These are phyloP conservation scores for Polypedilum vanderplanki DNA, from an alignment of 1,140 invertebrate genomes.

Conservation along the genomic window DNA sequence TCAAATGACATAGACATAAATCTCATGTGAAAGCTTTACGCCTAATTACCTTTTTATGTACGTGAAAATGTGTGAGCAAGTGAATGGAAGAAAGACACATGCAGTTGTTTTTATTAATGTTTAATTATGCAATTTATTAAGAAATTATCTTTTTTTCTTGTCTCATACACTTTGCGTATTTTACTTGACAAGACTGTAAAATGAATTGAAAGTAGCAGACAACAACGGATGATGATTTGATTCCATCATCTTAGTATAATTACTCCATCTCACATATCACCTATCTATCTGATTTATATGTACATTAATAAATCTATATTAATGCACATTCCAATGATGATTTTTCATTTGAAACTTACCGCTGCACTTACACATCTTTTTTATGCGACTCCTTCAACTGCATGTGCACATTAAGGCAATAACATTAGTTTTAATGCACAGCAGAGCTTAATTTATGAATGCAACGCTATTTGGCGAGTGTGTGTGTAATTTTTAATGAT, in stretches of 20 bases:
- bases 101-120: constrained; percentile 3
- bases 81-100: background rate
- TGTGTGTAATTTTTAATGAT: constrained; percentile 15
- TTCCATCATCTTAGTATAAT: background rate
- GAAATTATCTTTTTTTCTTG: background rate
- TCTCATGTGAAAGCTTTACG: constrained; percentile 2
- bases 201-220: background rate
- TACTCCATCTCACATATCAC: background rate
- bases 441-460: constrained; percentile 14
- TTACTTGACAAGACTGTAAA: background rate
- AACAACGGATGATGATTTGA: background rate
- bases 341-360: constrained; percentile 6
- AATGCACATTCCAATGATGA: background rate
- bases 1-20: constrained; percentile 21
- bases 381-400: background rate
- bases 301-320: too few relatives aligned
- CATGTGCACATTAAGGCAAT: constrained; percentile 21
- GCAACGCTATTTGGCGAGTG: background rate
- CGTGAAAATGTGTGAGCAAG: background rate
- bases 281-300: too few relatives aligned
- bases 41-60: constrained; percentile 26
- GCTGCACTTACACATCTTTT: background rate
- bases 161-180: background rate
- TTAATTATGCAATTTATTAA: constrained; percentile 29
- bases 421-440: constrained; percentile 1